These are phyloP conservation scores for Neomorphus geoffroyi DNA, from an alignment of 2,797 vertebrate genomes.

Conservation along the genomic window DNA sequence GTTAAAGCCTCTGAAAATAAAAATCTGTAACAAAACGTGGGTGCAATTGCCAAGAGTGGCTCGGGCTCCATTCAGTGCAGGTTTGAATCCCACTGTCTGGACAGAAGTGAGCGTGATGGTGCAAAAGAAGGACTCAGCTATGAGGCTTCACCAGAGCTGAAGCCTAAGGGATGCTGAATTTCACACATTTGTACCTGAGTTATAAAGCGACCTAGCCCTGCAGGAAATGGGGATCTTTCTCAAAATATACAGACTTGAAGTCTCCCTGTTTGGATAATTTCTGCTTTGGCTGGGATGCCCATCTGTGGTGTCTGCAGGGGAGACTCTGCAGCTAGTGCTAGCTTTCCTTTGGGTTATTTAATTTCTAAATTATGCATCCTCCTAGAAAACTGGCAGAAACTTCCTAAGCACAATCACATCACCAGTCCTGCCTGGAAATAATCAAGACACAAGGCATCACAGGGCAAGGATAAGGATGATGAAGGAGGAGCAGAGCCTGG, in stretches of 20 bases:
- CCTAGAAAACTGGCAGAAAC: conserved; percentile 69
- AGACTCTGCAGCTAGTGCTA: background rate
- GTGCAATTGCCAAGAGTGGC: background rate
- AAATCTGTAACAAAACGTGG: fast-evolving
- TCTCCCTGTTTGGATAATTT: background rate
- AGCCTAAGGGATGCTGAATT: background rate
- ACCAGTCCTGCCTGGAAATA: conserved; percentile 51
- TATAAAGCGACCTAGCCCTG: background rate
- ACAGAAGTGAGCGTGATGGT: background rate
- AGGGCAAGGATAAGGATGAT: background rate
- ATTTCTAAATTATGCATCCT: conserved; percentile 77
- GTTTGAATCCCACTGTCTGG: background rate
- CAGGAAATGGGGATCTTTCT: background rate
- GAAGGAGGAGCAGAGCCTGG: background rate
- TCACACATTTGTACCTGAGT: background rate
- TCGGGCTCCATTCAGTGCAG: background rate
- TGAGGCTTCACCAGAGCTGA: background rate
- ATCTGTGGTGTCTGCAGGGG: background rate
- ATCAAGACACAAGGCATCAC: conserved; percentile 53
- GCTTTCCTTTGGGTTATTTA: conserved; percentile 31
- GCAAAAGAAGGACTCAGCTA: background rate
- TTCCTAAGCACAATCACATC: conserved; percentile 43
- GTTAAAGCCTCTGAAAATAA: background rate
- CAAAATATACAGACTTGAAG: background rate
- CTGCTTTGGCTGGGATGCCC: background rate